phyloP scores from a whole-genome alignment of 2,888 invertebrate species.

The Nycteola revayana region DNA sequence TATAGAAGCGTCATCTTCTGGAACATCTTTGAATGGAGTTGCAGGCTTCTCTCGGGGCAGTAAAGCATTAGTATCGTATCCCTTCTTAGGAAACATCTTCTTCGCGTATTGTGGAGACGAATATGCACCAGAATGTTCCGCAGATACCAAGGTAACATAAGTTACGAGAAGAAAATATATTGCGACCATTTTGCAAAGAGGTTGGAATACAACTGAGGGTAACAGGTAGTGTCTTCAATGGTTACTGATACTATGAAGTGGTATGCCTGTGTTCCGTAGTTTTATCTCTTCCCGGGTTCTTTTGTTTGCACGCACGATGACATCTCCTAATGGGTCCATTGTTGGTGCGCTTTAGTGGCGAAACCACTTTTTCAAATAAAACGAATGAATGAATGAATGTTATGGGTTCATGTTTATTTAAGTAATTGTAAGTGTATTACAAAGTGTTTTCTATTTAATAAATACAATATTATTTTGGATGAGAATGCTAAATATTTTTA shows the following conservation, averaged over 20 bases:
- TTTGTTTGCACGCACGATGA: constrained; percentile 80
- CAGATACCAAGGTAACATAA: constrained; percentile 35
- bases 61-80: constrained; percentile 54
- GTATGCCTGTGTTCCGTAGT: constrained; percentile 49
- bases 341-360: constrained; percentile 61
- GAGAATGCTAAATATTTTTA: no score
- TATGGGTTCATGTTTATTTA: no score
- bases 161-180: constrained; percentile 41
- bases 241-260: constrained; percentile 51
- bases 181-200: constrained; percentile 55
- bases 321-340: constrained; percentile 74
- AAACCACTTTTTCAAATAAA: constrained; percentile 29
- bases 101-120: constrained; percentile 79
- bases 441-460: no score
- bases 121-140: constrained; percentile 75
- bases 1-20: constrained; percentile 39
- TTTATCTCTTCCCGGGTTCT: constrained; percentile 74
- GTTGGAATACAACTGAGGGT: constrained; percentile 39
- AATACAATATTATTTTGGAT: no score
- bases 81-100: constrained; percentile 69
- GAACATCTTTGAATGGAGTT: constrained; percentile 46
- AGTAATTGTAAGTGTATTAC: no score
- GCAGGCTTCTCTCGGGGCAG: constrained; percentile 60
- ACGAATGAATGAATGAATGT: constrained; percentile 20
- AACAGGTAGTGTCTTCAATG: constrained; percentile 57